Evolutionary conservation across 2,113 vertebrate genomes (phyloP), one percentile per base, ranked within the genome.

Genomic region (Lagenorhynchus albirostris): DNA sequence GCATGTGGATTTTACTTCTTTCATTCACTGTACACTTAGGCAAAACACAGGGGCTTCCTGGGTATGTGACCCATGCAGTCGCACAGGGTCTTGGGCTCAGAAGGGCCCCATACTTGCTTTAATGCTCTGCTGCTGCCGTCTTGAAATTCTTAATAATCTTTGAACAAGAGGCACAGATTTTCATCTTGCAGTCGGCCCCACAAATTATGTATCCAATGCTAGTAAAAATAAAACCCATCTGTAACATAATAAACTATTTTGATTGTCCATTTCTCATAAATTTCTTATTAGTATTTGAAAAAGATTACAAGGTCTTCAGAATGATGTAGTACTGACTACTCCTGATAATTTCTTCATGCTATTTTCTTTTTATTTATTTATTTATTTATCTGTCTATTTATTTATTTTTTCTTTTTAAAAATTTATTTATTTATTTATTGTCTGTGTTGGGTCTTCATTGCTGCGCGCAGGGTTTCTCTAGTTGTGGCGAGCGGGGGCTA

Each of bases 311-410:
- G 68, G 6, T 44, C 55, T 94, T 89, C 63, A 62, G 88, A 93
- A 94, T 65, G n/a, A 96, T 96, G 21, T 41, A 87, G n/a, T 82
- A 90, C 29, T 91, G 80, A 91, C 60, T 70, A 91, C 63, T 93
- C 36, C 73, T 91, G 41, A 71, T 71, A 80, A 76, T 74, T 76
- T 95, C 31, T 96, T 86, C 91, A 84, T 89, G 41, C 8, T 47
- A 60, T 87, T 96, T 96, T 77, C 44, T 85, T 96, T 96, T 53
- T 53, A 15, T 53, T 53, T 53, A 53, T 53, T 17, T 53, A 53
- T 53, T 17, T 53, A 53, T 53, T 53, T 53, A 5, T 53, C 4
- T 53, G 5, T 53, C 15, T 53, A 53, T 17, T 53, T 53, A 53
- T 15, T 53, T 53, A 50, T 50, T 53, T 53, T 53, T 53, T 17